A percentile compares a stretch with the other conserved stretches of the same genome.
Conservation (phyloP, 2,113 vertebrate species). For the Pelodiscus sinensis region DNA sequence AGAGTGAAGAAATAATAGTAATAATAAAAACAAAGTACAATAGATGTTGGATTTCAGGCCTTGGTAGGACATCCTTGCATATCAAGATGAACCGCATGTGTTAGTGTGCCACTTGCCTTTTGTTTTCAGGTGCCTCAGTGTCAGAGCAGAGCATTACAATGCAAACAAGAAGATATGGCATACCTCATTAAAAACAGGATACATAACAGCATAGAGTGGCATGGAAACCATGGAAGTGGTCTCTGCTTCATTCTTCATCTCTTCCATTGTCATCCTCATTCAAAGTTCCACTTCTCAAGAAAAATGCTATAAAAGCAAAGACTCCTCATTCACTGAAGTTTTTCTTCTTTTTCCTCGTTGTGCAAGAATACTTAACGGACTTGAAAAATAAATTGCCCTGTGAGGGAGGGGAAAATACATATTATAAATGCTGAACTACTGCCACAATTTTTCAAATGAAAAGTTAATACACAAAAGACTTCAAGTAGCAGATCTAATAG, state of each 20-base stretch:
- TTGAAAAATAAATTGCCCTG: conserved; percentile 56
- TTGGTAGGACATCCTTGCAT: not conserved
- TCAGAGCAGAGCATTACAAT: not conserved
- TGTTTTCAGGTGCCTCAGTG: not conserved
- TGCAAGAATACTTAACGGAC: conserved; percentile 55
- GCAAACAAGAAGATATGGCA: not conserved
- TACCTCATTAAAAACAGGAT: conserved; percentile 96
- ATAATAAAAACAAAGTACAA: not conserved
- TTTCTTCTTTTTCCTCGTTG: conserved; percentile 64
- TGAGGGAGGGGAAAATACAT: not conserved
- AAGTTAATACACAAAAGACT: not conserved
- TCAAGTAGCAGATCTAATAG: not conserved
- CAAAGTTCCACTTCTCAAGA: conserved; percentile 84
- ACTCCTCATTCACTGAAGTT: conserved; percentile 83
- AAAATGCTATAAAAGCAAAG: conserved; percentile 82
- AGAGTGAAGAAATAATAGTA: not conserved
- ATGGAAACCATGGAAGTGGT: conserved; percentile 92
- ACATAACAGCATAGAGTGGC: conserved; percentile 94
- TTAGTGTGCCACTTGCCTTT: not conserved
- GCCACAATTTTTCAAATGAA: not conserved
- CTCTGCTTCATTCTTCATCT: conserved; percentile 97
- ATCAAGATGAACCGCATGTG: not conserved
- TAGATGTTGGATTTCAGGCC: not conserved
- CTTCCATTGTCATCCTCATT: conserved; percentile 98
- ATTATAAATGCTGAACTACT: not conserved